phyloP scores from a whole-genome alignment of 2,113 vertebrate species.

The Tenebrosternarchus preto region DNA sequence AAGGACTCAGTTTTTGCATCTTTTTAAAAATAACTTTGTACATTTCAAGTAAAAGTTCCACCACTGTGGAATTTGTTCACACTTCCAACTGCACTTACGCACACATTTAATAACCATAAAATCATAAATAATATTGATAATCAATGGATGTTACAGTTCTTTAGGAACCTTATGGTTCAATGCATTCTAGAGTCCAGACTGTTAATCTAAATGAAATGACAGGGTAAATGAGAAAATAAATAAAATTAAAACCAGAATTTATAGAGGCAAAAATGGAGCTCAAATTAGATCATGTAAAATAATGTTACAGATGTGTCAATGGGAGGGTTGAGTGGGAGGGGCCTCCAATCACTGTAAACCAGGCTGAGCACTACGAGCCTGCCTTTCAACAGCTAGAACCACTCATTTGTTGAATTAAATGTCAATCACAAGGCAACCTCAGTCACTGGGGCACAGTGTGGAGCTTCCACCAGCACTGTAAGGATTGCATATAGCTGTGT shows the following conservation, averaged over 20 bases:
- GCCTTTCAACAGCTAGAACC: slow-evolving; percentile 7
- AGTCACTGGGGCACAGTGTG: too few species aligned
- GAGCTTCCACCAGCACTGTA: neutral
- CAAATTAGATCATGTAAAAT: neutral
- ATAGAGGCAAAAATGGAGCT: neutral
- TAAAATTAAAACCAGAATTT: slow-evolving; percentile 20
- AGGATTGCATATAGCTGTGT: neutral
- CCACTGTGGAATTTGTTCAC: slow-evolving; percentile 31
- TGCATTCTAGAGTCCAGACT: slow-evolving; percentile 7
- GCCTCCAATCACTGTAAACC: neutral
- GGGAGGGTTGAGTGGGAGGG: slow-evolving; percentile 12
- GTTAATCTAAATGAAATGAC: slow-evolving; percentile 13
- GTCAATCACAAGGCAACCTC: slow-evolving; percentile 5
- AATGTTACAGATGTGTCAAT: neutral
- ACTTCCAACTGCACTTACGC: slow-evolving; percentile 21
- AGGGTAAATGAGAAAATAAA: slow-evolving; percentile 9
- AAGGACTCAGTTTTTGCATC: slow-evolving; percentile 37
- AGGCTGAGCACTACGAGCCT: neutral
- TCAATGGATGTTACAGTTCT: slow-evolving; percentile 35
- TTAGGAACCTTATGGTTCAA: slow-evolving; percentile 19
- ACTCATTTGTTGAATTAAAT: neutral
- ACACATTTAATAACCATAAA: slow-evolving; percentile 40
- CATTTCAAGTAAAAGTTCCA: slow-evolving; percentile 56
- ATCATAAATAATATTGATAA: slow-evolving; percentile 45
- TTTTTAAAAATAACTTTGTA: slow-evolving; percentile 36